A percentile compares a stretch with the other conserved stretches of the same genome.
Conservation (phyloP, 1,140 invertebrate species). For the Andrena cerasifolii region DNA sequence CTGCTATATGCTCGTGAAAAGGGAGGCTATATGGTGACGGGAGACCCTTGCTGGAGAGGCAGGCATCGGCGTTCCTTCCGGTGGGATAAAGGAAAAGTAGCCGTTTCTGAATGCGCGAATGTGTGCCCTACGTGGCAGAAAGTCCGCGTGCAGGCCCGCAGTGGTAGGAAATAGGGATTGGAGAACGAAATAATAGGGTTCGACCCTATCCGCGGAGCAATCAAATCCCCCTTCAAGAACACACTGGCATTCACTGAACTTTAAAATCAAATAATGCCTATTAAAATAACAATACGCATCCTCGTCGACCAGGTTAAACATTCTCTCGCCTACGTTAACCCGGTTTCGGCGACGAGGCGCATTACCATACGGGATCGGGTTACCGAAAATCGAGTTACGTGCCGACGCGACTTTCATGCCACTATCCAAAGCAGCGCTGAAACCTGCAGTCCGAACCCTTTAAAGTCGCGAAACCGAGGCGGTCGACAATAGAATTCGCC, state of each 20-base stretch:
- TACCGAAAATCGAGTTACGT: slow-evolving; percentile 81
- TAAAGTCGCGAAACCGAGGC: slow-evolving; percentile 61
- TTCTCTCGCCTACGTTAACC: slow-evolving; percentile 77
- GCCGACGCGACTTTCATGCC: slow-evolving; percentile 67
- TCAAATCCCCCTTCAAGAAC: slow-evolving; percentile 80
- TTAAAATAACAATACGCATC: slow-evolving; percentile 82
- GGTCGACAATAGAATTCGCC: slow-evolving; percentile 35
- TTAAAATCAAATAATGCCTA: slow-evolving; percentile 83
- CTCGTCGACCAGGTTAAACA: slow-evolving; percentile 79
- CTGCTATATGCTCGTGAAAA: too few species aligned
- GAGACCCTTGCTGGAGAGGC: too few species aligned
- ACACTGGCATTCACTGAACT: slow-evolving; percentile 81
- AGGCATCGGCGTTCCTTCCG: slow-evolving; percentile 18
- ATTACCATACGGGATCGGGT: slow-evolving; percentile 82
- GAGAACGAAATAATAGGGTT: slow-evolving; percentile 79
- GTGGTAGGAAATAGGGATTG: slow-evolving; percentile 70
- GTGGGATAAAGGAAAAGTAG: slow-evolving; percentile 45
- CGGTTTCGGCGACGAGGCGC: slow-evolving; percentile 45
- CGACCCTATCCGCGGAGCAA: slow-evolving; percentile 80
- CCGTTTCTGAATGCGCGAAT: slow-evolving; percentile 54
- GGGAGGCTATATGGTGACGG: too few species aligned
- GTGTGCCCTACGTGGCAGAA: slow-evolving; percentile 29
- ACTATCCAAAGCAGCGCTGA: slow-evolving; percentile 41
- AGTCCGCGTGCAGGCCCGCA: slow-evolving; percentile 17
- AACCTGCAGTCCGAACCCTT: slow-evolving; percentile 41